Percentiles rank a stretch among this genome's conserved stretches.
These are phyloP conservation scores for Troides aeacus DNA, from an alignment of 2,888 invertebrate species.

Conservation along the genomic window DNA sequence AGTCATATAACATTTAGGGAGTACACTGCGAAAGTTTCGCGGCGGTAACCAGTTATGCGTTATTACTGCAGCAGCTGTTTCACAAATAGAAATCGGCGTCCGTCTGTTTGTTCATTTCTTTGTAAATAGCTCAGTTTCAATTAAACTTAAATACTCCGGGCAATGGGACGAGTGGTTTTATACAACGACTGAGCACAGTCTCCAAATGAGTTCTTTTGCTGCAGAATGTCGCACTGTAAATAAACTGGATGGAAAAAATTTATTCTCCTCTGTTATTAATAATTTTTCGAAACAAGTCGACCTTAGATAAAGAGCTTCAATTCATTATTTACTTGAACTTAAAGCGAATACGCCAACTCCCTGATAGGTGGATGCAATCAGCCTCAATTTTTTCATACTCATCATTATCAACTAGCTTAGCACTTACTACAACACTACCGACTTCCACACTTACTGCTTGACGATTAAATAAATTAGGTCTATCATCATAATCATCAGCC, in stretches of 20 bases:
- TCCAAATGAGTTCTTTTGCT: slow-evolving; percentile 25
- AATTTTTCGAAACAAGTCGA: too few species aligned
- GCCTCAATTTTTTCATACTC: too few species aligned
- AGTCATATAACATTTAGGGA: slow-evolving; percentile 28
- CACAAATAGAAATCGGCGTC: slow-evolving; percentile 16
- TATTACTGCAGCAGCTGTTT: slow-evolving; percentile 20
- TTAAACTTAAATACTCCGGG: slow-evolving; percentile 28
- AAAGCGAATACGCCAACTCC: too few species aligned
- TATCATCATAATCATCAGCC: too few species aligned
- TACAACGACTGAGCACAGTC: slow-evolving; percentile 18
- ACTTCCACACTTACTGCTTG: too few species aligned
- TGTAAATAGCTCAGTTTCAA: slow-evolving; percentile 26
- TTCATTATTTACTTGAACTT: too few species aligned
- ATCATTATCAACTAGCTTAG: too few species aligned
- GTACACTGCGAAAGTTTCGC: slow-evolving; percentile 10
- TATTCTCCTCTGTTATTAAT: too few species aligned
- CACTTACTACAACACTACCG: too few species aligned
- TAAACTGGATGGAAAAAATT: neutral
- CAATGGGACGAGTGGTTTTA: slow-evolving; percentile 24
- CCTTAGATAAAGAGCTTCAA: too few species aligned
- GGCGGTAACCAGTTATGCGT: slow-evolving; percentile 15
- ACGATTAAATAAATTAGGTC: too few species aligned
- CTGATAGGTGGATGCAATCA: too few species aligned
- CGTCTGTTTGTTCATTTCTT: slow-evolving; percentile 23
- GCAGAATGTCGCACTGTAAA: slow-evolving; percentile 6